A percentile compares a stretch with the other conserved stretches of the same genome.
These are phyloP conservation scores for Polypedilum pembai DNA, from an alignment of 1,140 invertebrate species.

Conservation along the genomic window DNA sequence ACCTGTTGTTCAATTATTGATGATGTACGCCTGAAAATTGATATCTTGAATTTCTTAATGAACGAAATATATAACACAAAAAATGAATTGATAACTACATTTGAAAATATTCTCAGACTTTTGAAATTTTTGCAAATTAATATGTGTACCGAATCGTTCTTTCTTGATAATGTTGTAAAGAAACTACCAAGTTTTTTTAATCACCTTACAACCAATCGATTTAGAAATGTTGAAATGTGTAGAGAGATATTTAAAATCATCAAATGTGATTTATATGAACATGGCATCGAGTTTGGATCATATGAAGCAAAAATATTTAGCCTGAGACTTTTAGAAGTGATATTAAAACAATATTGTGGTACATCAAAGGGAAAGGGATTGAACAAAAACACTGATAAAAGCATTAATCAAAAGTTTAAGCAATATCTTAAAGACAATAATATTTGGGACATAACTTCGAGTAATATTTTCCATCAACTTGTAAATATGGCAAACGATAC, in stretches of 20 bases:
- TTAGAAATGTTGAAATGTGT: not conserved
- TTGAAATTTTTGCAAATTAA: not conserved
- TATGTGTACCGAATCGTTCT: not conserved
- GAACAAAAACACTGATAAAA: not conserved
- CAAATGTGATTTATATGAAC: not conserved
- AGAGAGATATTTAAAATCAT: not conserved
- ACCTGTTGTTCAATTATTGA: not conserved
- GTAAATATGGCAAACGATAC: not conserved
- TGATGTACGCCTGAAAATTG: not conserved
- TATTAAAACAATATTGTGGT: constrained; percentile 7
- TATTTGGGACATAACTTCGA: not conserved
- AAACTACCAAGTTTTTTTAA: not conserved
- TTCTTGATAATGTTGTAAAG: not conserved
- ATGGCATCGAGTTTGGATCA: not conserved
- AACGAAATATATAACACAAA: not conserved
- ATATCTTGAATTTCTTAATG: not conserved
- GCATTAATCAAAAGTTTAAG: not conserved
- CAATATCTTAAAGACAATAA: not conserved
- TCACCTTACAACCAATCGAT: not conserved
- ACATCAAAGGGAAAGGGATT: not conserved
- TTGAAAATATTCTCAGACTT: not conserved
- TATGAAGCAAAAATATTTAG: not conserved
- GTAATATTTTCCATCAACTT: not conserved
- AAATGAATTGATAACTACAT: not conserved
- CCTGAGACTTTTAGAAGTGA: not conserved